Conservation (phyloP, 2,797 vertebrate genomes). For the Acanthopagrus latus region DNA sequence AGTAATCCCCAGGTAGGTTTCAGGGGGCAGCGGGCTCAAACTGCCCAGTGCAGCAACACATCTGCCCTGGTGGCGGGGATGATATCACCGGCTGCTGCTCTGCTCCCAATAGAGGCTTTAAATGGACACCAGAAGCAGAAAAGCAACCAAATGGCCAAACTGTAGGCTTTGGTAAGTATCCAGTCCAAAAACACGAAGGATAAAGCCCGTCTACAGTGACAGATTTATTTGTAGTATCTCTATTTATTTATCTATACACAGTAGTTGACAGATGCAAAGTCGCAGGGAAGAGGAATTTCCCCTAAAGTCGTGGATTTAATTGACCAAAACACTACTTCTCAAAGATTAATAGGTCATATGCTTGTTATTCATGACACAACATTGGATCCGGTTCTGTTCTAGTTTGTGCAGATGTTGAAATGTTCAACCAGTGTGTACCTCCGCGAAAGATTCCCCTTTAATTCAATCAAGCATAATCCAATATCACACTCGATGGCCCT, state of each 20-base stretch:
- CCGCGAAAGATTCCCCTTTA: too few species aligned
- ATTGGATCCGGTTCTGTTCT: too few species aligned
- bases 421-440: too few species aligned
- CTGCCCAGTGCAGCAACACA: constrained; percentile 69
- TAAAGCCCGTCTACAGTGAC: not conserved
- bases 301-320: not conserved
- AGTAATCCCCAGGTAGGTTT: constrained; percentile 83
- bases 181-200: constrained; percentile 11
- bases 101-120: constrained; percentile 46
- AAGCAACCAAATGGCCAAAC: constrained; percentile 19
- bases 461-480: too few species aligned
- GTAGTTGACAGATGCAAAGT: not conserved
- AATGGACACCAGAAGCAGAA: constrained; percentile 26
- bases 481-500: too few species aligned
- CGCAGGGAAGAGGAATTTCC: not conserved
- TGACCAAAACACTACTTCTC: not conserved
- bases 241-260: too few species aligned
- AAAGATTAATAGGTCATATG: constrained; percentile 5
- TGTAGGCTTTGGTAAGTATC: not conserved
- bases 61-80: constrained; percentile 63
- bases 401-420: too few species aligned
- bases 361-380: constrained; percentile 11
- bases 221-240: too few species aligned
- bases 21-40: constrained; percentile 69
- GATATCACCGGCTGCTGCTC: constrained; percentile 41